Evolutionary conservation across 2,797 vertebrate species (phyloP), one percentile per base, ranked within the genome.

Genomic region (Macropus fuliginosus): DNA sequence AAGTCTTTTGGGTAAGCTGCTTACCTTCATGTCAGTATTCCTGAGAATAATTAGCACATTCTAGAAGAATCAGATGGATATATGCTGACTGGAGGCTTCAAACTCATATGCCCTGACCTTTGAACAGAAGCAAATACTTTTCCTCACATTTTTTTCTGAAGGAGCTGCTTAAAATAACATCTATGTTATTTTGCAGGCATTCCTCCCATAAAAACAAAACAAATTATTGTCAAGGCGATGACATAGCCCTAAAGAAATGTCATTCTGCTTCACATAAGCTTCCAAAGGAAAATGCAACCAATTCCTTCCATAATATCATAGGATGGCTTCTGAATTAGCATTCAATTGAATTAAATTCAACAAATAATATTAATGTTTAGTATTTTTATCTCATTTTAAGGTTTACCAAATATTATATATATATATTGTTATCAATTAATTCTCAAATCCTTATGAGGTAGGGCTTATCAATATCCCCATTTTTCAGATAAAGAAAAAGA

Each of bases 401-500:
- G n/a, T 8, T 81, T 40, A 40, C 6, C 21, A 81, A 81, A 10
- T 74, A n/a, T 28, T 28, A 40, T 40, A n/a, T n/a, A 66, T 66
- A 66, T 59, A 29, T 57, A 46, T 1, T 27, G 5, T 59, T 62
- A 74, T 74, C n/a, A 21, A 18, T 81, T 21, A 40, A 46, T 81
- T 62, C 14, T 81, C 66, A 24, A 8, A 46, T 81, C 6, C 0
- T 55, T 87, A 56, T 62, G 24, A 94, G 93, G 31, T 16, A 94
- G 46, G 28, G 21, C 56, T 27, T 95, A 56, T 90, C 6, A 57
- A 34, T 92, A 54, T 56, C 12, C 27, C 92, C 18, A 55, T 59
- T 55, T 74, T 93, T 31, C 91, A 50, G 10, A 93, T 89, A 62
- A 95, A 29, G 29, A 95, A 96, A 57, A 5, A 66, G 94, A 74